Conservation (phyloP, 2,113 vertebrate genomes). For the Xiphophorus maculatus region DNA sequence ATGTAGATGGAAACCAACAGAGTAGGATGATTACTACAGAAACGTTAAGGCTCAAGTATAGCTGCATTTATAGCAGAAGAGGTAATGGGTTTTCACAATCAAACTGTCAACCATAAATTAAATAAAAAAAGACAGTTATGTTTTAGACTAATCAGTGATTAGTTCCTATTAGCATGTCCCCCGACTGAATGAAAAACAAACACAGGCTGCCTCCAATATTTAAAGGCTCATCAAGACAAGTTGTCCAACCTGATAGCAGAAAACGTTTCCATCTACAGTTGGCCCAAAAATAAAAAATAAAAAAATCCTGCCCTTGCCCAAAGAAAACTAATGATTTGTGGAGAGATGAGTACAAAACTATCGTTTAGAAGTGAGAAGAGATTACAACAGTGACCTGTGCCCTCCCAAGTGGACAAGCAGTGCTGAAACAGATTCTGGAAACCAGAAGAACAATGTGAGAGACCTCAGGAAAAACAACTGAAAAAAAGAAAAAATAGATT, state of each 20-base stretch:
- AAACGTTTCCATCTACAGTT: not conserved
- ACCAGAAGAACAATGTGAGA: slow-evolving; percentile 52
- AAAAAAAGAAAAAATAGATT: too few relatives aligned
- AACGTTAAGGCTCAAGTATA: slow-evolving; percentile 68
- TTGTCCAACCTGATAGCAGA: not conserved
- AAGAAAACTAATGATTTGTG: slow-evolving; percentile 33
- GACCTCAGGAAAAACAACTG: slow-evolving; percentile 19
- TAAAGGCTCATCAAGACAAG: not conserved
- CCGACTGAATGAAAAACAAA: slow-evolving; percentile 32
- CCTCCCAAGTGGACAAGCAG: slow-evolving; percentile 64
- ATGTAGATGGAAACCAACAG: slow-evolving; percentile 64
- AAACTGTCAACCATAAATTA: slow-evolving; percentile 75
- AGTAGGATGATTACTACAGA: slow-evolving; percentile 59
- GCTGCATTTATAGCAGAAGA: slow-evolving; percentile 71
- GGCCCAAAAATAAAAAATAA: not conserved
- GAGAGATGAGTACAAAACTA: slow-evolving; percentile 36
- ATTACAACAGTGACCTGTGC: slow-evolving; percentile 36
- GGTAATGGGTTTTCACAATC: slow-evolving; percentile 80
- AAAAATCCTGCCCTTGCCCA: slow-evolving; percentile 13
- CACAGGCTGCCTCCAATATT: slow-evolving; percentile 20
- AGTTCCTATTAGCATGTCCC: slow-evolving; percentile 47
- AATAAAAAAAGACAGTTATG: slow-evolving; percentile 41
- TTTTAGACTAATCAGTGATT: slow-evolving; percentile 61
- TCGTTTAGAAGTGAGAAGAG: slow-evolving; percentile 46
- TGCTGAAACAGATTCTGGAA: slow-evolving; percentile 60